Base-by-base conservation (phyloP, 2,797 vertebrate genomes). In the Spondyliosoma cantharus region DNA sequence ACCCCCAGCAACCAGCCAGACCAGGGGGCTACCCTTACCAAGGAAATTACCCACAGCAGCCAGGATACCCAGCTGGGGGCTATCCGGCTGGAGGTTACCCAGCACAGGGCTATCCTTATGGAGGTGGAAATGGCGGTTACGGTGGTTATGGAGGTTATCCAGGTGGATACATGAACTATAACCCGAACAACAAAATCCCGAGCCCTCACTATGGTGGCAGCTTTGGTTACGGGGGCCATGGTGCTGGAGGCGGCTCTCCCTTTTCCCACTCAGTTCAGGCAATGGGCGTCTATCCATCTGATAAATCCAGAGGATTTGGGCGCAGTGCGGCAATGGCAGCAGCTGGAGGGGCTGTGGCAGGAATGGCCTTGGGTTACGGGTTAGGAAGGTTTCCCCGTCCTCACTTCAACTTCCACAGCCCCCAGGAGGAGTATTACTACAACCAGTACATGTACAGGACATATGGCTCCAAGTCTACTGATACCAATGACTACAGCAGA, bases 281-380 rank as follows among this genome's bases (percentile, higher is more conserved):
- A 2, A 93, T 91, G 89, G 93, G 93, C 4, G 54, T 79, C 22
- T 8, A 19, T 22, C 92, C 94, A 14, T 87, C 88, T 6, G 15
- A 75, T 11, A 64, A 87, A 52, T 95, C 94, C 66, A 93, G 69
- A 86, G 89, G 91, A 16, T 95, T 94, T 19, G 94, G 88, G 3
- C 91, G 88, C 62, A 90, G 80, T 24, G 93, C 92, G 7, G 81
- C 77, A 5, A 52, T 92, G 84, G 93, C 93, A 5, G 95, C 92
- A 17, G 93, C 88, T 22, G 88, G 87, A 48, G 93, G 93, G 0
- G 91, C 81, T 0, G 3, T 94, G 75, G 83, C 86, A 15, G 93
- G 93, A 49, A 93, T 94, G 90, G 95, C 95, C 0, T 50, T 96
- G 43, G 94, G 94, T 6, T 95, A 95, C 0, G 93, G 95, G 1